Evolutionary conservation across 2,888 invertebrate species (phyloP), one percentile per base, ranked within the genome.

Genomic region (Caenorhabditis afra): DNA sequence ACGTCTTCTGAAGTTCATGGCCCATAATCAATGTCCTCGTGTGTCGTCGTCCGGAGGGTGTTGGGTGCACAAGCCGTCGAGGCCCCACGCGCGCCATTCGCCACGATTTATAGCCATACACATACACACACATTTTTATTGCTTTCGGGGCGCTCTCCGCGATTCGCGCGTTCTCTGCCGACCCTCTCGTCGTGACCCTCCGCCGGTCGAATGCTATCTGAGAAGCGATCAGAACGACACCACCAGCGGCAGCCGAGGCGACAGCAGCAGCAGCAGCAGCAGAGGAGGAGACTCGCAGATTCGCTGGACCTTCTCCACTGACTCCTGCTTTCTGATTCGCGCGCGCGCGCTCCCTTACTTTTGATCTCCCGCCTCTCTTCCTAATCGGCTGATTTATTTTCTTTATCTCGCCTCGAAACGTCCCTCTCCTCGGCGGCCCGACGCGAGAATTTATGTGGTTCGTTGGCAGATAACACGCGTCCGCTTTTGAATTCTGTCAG

Each of bases 101-200:
- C 68, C 76, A 68, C 76, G 64, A 77, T 77, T 77, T 77, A 77
- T 77, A 77, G 76, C 76, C 70, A 77, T 70, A 68, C 68, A 67
- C 68, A 68, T 66, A 66, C 68, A 57, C 68, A 57, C 75, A 76
- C 62, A 77, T 70, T 77, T 77, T 77, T 77, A 77, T 77, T 70
- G 76, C 76, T 70, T 77, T 77, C 76, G 64, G 29, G 58, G 62
- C 58, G 62, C 53, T 20, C 76, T 70, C 58, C 58, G 52, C 68
- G 68, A 62, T 67, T 67, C 50, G 61, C 39, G 35, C 55, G 23
- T 41, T 67, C 49, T 68, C 62, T 74, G 14, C 29, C 55, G 62
- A 62, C 53, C 29, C 57, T 67, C 53, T 64, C 53, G 66, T 61
- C 22, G 67, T 53, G 66, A 67, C 62, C 47, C 66, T 65, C 59